These are phyloP conservation scores for Tetanocera ferruginea DNA, from an alignment of 2,888 invertebrate species.

Conservation along the genomic window DNA sequence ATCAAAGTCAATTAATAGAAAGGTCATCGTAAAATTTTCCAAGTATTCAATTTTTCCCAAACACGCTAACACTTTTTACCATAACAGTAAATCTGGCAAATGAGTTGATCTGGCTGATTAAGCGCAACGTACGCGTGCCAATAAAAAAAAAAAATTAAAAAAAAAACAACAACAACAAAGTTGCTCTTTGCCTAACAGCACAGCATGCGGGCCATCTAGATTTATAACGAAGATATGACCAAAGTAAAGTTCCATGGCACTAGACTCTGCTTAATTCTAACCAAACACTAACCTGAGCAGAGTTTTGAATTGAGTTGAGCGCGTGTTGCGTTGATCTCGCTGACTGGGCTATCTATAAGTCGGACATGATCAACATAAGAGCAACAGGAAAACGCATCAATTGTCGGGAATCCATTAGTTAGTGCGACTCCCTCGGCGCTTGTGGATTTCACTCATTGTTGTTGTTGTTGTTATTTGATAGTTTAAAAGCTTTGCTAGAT, in stretches of 20 bases:
- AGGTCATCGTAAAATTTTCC: not conserved
- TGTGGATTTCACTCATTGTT: not conserved
- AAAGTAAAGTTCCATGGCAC: constrained; percentile 44
- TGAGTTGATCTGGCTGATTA: constrained; percentile 19
- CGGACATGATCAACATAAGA: constrained; percentile 26
- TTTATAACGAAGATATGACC: constrained; percentile 67
- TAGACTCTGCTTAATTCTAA: not conserved
- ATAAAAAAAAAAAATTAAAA: not conserved
- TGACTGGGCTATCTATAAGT: constrained; percentile 28
- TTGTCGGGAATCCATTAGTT: constrained; percentile 26
- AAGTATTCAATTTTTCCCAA: not conserved
- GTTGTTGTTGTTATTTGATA: constrained; percentile 12
- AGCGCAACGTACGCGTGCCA: constrained; percentile 33
- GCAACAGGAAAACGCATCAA: constrained; percentile 8
- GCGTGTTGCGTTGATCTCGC: constrained; percentile 23
- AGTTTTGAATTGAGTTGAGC: constrained; percentile 13
- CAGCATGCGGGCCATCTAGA: constrained; percentile 53
- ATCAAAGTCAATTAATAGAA: not conserved
- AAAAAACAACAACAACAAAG: constrained; percentile 44
- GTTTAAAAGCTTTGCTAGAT: not conserved
- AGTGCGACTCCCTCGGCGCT: not conserved
- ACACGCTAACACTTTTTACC: not conserved
- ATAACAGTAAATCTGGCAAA: not conserved
- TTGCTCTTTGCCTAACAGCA: constrained; percentile 53
- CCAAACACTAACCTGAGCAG: not conserved